Evolutionary conservation across 2,113 vertebrate genomes (phyloP).

Genomic region (Polypterus bichir): DNA sequence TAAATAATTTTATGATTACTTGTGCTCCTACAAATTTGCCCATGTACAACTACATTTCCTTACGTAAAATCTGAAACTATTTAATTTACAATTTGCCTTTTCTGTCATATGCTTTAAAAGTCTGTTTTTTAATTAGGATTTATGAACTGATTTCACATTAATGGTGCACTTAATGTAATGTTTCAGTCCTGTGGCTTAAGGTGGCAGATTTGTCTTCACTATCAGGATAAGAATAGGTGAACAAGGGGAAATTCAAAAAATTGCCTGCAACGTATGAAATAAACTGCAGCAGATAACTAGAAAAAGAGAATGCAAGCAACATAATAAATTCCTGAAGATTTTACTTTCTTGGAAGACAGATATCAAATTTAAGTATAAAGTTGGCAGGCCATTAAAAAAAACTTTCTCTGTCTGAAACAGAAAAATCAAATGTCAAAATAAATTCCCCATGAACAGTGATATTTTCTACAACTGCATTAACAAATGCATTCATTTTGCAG

Average conservation of each 20-base stretch:
- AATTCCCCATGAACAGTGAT: slow-evolving; percentile 30
- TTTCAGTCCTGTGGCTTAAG: too few relatives aligned
- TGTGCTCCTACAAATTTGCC: too few relatives aligned
- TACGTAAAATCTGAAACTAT: too few relatives aligned
- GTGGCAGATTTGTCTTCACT: too few relatives aligned
- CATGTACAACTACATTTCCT: too few relatives aligned
- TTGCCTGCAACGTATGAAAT: slow-evolving; percentile 54
- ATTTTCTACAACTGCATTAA: slow-evolving; percentile 18
- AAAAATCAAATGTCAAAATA: slow-evolving; percentile 42
- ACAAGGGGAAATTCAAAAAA: slow-evolving; percentile 49
- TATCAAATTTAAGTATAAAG: slow-evolving; percentile 48
- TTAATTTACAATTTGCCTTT: too few relatives aligned
- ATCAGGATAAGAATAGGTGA: slow-evolving; percentile 27
- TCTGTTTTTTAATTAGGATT: too few relatives aligned
- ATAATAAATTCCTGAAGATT: slow-evolving; percentile 54
- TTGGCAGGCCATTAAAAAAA: slow-evolving; percentile 59
- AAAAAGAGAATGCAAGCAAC: slow-evolving; percentile 51
- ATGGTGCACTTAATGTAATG: too few relatives aligned
- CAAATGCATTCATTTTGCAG: background rate
- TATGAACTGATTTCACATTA: too few relatives aligned
- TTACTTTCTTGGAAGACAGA: slow-evolving; percentile 33
- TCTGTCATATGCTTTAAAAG: too few relatives aligned
- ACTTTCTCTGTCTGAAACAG: slow-evolving; percentile 48
- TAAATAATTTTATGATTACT: too few relatives aligned
- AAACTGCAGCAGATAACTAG: slow-evolving; percentile 57